A percentile compares a stretch with the other conserved stretches of the same genome.
Evolutionary conservation across 2,797 vertebrate genomes (phyloP).

Genomic region (Phyllotis vaccarum): DNA sequence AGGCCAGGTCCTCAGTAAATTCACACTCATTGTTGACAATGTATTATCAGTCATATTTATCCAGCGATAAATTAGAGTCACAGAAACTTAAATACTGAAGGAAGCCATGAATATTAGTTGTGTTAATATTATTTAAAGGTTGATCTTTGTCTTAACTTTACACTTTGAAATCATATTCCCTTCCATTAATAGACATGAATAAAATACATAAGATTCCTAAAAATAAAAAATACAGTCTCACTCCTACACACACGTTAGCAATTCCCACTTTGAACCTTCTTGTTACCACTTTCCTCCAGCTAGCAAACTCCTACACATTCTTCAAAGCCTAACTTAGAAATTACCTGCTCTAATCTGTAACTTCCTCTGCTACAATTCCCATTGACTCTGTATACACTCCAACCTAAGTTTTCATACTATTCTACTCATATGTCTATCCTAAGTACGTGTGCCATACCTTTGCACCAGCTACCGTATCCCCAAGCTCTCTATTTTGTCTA

Average conservation of each 20-base stretch:
- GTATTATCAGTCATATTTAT: neutral
- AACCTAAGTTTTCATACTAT: neutral
- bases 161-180: neutral
- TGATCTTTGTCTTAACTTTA: constrained; percentile 1
- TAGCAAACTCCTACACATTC: neutral
- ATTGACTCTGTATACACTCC: neutral
- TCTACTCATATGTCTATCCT: neutral
- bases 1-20: neutral
- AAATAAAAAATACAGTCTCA: neutral
- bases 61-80: neutral
- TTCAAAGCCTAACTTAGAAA: neutral
- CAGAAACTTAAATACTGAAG: constrained; percentile 39
- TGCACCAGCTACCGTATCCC: neutral
- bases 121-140: neutral
- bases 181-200: neutral
- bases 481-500: neutral
- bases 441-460: neutral
- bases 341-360: neutral
- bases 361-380: neutral
- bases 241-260: neutral
- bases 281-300: neutral
- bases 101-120: neutral
- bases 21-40: neutral
- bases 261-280: neutral
- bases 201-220: neutral